These are phyloP conservation scores for Telenomus remus DNA, from an alignment of 1,140 invertebrate genomes.

Conservation along the genomic window DNA sequence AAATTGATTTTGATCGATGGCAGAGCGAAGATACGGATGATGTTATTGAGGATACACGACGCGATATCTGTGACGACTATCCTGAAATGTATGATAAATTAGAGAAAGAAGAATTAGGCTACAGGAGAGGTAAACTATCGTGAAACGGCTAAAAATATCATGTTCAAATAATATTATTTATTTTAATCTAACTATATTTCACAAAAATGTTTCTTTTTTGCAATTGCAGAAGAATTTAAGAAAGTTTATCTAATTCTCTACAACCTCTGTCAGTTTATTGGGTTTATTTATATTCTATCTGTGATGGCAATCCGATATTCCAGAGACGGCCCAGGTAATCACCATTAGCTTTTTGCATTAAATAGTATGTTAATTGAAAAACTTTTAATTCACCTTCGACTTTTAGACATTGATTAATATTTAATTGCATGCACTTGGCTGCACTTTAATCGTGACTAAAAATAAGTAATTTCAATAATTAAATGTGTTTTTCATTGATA, in stretches of 20 bases:
- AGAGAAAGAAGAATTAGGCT: conserved; percentile 87
- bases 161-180: too few relatives aligned
- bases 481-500: too few relatives aligned
- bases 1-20: conserved; percentile 77
- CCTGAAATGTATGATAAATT: conserved; percentile 85
- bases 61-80: conserved; percentile 84
- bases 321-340: conserved; percentile 81
- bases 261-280: conserved; percentile 93
- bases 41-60: conserved; percentile 79
- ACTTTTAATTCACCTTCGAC: too few relatives aligned
- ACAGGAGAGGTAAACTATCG: conserved; percentile 79
- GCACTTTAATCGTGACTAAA: too few relatives aligned
- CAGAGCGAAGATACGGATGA: conserved; percentile 79
- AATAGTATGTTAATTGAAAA: too few relatives aligned
- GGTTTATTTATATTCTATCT: conserved; percentile 86
- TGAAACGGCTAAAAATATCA: too few relatives aligned
- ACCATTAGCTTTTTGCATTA: not conserved
- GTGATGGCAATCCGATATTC: conserved; percentile 85
- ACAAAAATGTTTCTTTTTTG: conserved; percentile 11
- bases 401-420: not conserved
- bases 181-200: conserved; percentile 4
- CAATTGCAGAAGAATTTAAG: conserved; percentile 83
- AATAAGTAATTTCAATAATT: too few relatives aligned
- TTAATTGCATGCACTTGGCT: not conserved
- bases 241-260: conserved; percentile 92